These are phyloP conservation scores for Chrysotoxum bicinctum DNA, from an alignment of 2,888 invertebrate genomes.

Conservation along the genomic window DNA sequence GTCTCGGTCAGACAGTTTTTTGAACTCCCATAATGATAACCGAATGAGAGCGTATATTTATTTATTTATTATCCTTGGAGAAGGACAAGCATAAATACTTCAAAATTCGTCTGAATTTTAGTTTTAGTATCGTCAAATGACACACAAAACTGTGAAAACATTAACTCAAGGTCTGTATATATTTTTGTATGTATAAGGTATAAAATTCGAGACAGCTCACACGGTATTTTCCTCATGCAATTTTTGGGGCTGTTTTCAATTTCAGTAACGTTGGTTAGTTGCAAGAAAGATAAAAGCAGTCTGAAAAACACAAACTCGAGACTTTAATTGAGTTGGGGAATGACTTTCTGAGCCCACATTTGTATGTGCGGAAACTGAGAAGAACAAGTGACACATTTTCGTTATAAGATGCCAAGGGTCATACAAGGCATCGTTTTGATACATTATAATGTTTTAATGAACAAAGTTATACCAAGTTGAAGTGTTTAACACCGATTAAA, in stretches of 20 bases:
- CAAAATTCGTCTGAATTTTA: conserved; percentile 48
- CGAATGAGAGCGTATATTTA: conserved; percentile 48
- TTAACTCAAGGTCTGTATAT: background rate
- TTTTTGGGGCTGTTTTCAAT: background rate
- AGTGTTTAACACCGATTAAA: too few species aligned
- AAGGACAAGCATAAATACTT: conserved; percentile 15
- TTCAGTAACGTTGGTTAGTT: too few species aligned
- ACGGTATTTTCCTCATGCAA: background rate
- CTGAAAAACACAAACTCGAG: too few species aligned
- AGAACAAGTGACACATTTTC: too few species aligned
- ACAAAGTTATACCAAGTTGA: too few species aligned
- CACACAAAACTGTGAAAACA: background rate
- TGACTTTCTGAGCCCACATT: too few species aligned
- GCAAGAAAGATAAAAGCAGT: too few species aligned
- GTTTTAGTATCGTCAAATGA: conserved; percentile 21
- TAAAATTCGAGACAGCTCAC: background rate
- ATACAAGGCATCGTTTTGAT: too few species aligned
- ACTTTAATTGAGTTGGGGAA: too few species aligned
- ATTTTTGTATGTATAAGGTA: background rate
- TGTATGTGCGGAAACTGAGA: too few species aligned
- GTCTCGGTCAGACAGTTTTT: conserved; percentile 73
- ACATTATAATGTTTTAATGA: too few species aligned
- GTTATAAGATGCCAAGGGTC: too few species aligned
- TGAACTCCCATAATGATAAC: conserved; percentile 68
- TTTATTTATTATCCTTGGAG: background rate